These are phyloP conservation scores for Malacosoma neustria DNA, from an alignment of 2,888 invertebrate species.

Conservation along the genomic window DNA sequence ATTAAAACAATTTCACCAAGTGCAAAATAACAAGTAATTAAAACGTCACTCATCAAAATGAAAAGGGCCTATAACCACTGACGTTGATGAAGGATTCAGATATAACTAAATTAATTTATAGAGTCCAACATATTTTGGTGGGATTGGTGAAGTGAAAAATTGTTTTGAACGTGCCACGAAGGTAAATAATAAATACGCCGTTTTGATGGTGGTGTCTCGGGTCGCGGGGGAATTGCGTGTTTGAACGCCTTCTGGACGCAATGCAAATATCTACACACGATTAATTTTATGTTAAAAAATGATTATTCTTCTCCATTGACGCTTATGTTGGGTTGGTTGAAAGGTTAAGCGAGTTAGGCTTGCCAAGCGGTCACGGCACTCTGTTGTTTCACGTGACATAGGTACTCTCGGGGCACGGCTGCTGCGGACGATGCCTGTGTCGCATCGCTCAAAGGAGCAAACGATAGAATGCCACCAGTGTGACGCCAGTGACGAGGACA, in stretches of 20 bases:
- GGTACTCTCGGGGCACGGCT: too few species aligned
- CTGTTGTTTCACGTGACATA: too few species aligned
- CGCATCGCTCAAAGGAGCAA: too few species aligned
- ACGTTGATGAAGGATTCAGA: constrained; percentile 32
- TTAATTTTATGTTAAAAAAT: too few species aligned
- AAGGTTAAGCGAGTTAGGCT: too few species aligned
- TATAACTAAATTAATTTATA: constrained; percentile 32
- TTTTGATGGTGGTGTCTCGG: neutral
- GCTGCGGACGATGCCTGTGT: too few species aligned
- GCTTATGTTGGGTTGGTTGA: too few species aligned
- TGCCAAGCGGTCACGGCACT: too few species aligned
- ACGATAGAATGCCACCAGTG: too few species aligned
- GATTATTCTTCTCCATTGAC: too few species aligned
- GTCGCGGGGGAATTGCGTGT: constrained; percentile 32
- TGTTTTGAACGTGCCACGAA: neutral
- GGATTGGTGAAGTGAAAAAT: constrained; percentile 4
- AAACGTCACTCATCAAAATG: constrained; percentile 31
- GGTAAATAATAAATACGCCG: neutral
- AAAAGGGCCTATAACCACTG: constrained; percentile 23
- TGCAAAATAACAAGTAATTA: constrained; percentile 32
- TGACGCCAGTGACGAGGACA: too few species aligned
- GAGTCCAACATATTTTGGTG: constrained; percentile 16
- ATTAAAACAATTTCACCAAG: constrained; percentile 25
- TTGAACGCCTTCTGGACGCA: constrained; percentile 8
- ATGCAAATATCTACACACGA: neutral